Base-by-base conservation (phyloP, 64 coral and sea anemone species). In the Catalaphyllia jardinei region DNA sequence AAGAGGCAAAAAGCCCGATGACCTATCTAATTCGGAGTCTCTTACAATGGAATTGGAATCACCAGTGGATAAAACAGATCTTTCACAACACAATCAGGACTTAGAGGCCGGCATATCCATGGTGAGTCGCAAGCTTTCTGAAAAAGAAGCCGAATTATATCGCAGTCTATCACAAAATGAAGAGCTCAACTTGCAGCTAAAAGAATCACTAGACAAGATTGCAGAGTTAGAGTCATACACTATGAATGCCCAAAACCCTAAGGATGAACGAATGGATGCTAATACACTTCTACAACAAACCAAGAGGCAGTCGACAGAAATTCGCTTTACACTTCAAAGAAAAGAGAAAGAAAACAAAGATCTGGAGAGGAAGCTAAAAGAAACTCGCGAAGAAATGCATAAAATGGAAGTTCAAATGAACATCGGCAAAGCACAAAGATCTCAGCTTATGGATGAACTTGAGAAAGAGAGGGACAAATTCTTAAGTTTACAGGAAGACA, bases 281-380 rank as follows among this genome's bases (percentile, higher is more conserved):
- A 15, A 71, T 71, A 18, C 38, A 25, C 62, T 71, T 12, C 81
- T 85, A 11, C 81, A 85, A 29, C 81, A 85, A 85, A 62, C 81
- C 2, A 85, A 85, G 39, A 85, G 81, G 12, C 81, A 71, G 31
- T n/a, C 81, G 22, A 64, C 65, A 19, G 81, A 71, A 71, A 42
- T 39, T 71, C 64, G 81, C 38, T 85, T 85, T 64, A 46, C 63
- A 28, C 38, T 85, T 22, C 81, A 63, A 18, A 85, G 81, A 16
- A 85, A 85, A 67, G 81, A 85, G 39, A 85, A 85, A 71, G 81
- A 85, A 64, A 71, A 25, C 31, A 85, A 71, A 18, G 38, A 69
- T 7, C 63, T 85, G 5, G 81, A 85, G 39, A 28, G 1, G 35
- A 85, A 85, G 81, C 67, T 85, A 12, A 85, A 85, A 60, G 81